Base-by-base conservation (phyloP, 2,113 vertebrate species). In the Grus americana region DNA sequence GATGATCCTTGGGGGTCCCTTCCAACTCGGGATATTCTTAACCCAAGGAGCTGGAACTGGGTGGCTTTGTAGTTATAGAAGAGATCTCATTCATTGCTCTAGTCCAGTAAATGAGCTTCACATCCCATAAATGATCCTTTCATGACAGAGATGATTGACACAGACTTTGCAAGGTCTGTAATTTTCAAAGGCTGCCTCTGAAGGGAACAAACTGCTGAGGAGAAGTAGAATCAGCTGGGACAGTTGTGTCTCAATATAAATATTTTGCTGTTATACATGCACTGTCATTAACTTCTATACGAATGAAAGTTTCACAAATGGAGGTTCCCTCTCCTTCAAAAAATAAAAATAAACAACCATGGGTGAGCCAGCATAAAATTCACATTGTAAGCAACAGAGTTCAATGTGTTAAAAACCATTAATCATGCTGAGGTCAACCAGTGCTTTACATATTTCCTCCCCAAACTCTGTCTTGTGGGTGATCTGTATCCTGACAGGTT, bases 361-460 rank as follows among this genome's bases (percentile, higher is more conserved):
- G 61, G 85, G 93, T 92, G 79, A 96, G 79, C 74, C 91, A 92
- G 91, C 8, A 16, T 84, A 90, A 85, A 95, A 91, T 79, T 97
- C 95, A 83, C 67, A 73, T 26, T 21, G 23, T 88, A 97, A 93
- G 96, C 50, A 81, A 91, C 93, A 95, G 96, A 97, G 97, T 98
- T 98, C 98, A 98, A 88, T 86, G 95, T 95, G 96, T 75, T 97
- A 98, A 97, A 98, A 98, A 97, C 59, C 97, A 98, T 98, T 98
- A 98, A 98, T 98, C 98, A 98, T 98, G 95, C 44, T 90, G 96
- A 97, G 97, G 98, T 98, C 98, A 97, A 96, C 95, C 95, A 96
- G 93, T 73, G 94, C 91, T 95, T 97, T 95, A 93, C 95, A 62
- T 80, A 91, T 91, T 98, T 98, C 98, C 97, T 98, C 81, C 97